phyloP scores from a whole-genome alignment of 2,113 vertebrate genomes.

The Aleadryas rufinucha region DNA sequence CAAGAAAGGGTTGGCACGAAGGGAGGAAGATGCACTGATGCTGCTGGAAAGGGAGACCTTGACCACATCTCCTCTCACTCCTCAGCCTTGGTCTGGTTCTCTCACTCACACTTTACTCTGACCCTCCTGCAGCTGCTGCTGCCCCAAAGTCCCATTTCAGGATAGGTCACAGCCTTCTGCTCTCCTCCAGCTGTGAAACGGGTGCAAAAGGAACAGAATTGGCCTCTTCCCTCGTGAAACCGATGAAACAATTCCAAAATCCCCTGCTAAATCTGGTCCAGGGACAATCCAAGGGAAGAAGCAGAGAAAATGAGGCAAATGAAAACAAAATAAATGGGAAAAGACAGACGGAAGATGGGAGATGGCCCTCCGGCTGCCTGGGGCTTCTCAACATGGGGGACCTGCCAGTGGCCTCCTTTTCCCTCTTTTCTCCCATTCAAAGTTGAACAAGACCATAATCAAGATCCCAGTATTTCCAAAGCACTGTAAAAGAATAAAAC shows the following conservation, averaged over 20 bases:
- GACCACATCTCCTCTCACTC: not conserved
- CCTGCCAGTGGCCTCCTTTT: not conserved
- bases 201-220: not conserved
- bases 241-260: not conserved
- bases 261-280: not conserved
- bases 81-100: not conserved
- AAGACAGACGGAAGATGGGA: not conserved
- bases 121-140: not conserved
- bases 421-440: not conserved
- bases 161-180: not conserved
- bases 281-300: not conserved
- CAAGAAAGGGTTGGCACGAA: not conserved
- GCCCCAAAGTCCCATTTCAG: not conserved
- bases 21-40: not conserved
- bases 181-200: not conserved
- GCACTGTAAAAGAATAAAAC: not conserved
- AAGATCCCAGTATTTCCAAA: not conserved
- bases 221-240: not conserved
- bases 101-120: not conserved
- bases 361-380: not conserved
- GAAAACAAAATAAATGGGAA: not conserved
- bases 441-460: not conserved
- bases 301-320: not conserved
- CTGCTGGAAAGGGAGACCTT: not conserved
- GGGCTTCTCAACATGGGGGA: not conserved